Evolutionary conservation across 2,888 invertebrate species (phyloP).

Genomic region (Pediacus dermestoides): DNA sequence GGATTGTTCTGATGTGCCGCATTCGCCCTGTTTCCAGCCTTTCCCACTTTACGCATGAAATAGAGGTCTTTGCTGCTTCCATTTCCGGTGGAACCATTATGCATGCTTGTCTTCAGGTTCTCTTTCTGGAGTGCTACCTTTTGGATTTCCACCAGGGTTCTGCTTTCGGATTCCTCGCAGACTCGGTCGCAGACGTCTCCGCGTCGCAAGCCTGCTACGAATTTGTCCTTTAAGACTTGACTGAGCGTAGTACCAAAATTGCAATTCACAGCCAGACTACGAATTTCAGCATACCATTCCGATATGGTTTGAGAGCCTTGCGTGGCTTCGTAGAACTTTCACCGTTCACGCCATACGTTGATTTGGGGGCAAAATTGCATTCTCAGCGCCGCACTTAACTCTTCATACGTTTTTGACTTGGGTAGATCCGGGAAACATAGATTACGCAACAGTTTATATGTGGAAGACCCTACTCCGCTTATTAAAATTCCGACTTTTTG

Average conservation of each 20-base stretch:
- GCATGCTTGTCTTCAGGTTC: conserved; percentile 3
- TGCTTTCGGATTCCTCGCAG: conserved; percentile 18
- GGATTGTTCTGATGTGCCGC: too few species aligned
- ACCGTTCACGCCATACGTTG: conserved; percentile 17
- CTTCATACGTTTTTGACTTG: conserved; percentile 20
- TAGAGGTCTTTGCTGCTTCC: conserved; percentile 12
- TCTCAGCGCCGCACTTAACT: conserved; percentile 16
- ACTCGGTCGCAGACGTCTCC: conserved; percentile 18
- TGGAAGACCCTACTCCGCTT: too few species aligned
- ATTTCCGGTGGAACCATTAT: conserved; percentile 13
- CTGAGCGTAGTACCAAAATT: conserved; percentile 16
- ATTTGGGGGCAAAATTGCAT: conserved; percentile 13
- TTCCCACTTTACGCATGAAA: too few species aligned
- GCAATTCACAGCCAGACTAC: conserved; percentile 18
- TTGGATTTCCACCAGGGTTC: conserved; percentile 7
- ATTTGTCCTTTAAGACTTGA: conserved; percentile 16
- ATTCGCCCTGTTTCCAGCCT: too few species aligned
- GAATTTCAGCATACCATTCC: conserved; percentile 15
- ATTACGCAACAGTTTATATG: too few species aligned
- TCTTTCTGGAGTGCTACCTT: conserved; percentile 4
- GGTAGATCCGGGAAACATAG: too few species aligned
- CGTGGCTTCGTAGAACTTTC: conserved; percentile 17
- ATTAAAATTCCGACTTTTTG: too few species aligned
- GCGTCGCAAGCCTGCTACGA: conserved; percentile 15
- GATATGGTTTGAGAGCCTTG: conserved; percentile 15